Evolutionary conservation across 2,888 invertebrate species (phyloP).

Genomic region (Cotesia congregata): DNA sequence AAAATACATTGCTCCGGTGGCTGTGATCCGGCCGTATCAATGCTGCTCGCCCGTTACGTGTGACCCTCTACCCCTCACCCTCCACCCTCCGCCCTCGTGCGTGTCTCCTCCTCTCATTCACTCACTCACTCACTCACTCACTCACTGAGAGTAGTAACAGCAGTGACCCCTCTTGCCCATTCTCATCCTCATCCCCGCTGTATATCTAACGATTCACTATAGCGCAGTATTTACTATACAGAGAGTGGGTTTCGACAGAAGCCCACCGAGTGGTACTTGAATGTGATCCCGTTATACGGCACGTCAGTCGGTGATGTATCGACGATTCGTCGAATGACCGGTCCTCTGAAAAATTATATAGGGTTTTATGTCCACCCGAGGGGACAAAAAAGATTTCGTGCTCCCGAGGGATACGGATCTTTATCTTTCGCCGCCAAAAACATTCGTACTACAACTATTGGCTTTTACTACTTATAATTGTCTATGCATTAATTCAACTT

Average conservation of each 20-base stretch:
- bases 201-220: not conserved
- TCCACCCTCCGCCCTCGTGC: slow-evolving; percentile 46
- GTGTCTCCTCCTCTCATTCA: slow-evolving; percentile 31
- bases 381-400: not conserved
- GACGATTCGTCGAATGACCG: slow-evolving; percentile 47
- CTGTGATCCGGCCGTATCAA: slow-evolving; percentile 70
- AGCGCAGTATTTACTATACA: not conserved
- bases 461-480: slow-evolving; percentile 1
- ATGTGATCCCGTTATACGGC: slow-evolving; percentile 55
- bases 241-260: not conserved
- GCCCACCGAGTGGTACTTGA: slow-evolving; percentile 49
- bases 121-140: slow-evolving; percentile 30
- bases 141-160: slow-evolving; percentile 24
- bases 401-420: slow-evolving; percentile 25
- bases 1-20: slow-evolving; percentile 69
- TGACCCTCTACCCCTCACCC: slow-evolving; percentile 51
- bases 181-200: slow-evolving; percentile 25
- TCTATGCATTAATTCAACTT: not conserved
- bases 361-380: slow-evolving; percentile 17
- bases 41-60: slow-evolving; percentile 67
- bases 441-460: not conserved
- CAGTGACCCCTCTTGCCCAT: not conserved
- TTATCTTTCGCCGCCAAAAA: not conserved
- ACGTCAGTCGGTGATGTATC: slow-evolving; percentile 57
- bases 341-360: slow-evolving; percentile 18